These are phyloP conservation scores for Choreutis nemorana DNA, from an alignment of 2,888 invertebrate species.

Conservation along the genomic window DNA sequence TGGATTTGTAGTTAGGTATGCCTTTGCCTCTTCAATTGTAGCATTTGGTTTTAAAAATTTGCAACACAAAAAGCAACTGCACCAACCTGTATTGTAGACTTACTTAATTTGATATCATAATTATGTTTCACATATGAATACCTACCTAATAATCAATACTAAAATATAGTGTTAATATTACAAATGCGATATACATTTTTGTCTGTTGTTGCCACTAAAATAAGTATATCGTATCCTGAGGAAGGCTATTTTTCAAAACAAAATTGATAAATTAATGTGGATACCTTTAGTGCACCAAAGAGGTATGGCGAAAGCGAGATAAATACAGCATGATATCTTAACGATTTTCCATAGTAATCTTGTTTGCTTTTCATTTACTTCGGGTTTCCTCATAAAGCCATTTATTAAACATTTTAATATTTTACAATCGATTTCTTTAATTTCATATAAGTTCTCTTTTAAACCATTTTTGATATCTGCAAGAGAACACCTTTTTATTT, in stretches of 20 bases:
- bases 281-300: conserved; percentile 46
- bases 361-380: conserved; percentile 11
- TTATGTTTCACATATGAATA: too few relatives aligned
- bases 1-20: conserved; percentile 62
- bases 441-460: too few relatives aligned
- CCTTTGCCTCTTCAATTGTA: conserved; percentile 62
- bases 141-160: too few relatives aligned
- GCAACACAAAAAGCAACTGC: conserved; percentile 68
- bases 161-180: too few relatives aligned
- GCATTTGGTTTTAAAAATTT: conserved; percentile 63
- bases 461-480: too few relatives aligned
- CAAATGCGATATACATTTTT: too few relatives aligned
- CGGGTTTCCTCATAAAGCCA: conserved; percentile 13
- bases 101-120: too few relatives aligned
- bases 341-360: conserved; percentile 22
- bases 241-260: background rate
- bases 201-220: too few relatives aligned
- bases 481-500: too few relatives aligned
- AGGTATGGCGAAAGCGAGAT: conserved; percentile 33
- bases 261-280: background rate
- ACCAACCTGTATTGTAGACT: conserved; percentile 69
- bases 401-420: conserved; percentile 18
- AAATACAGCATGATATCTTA: conserved; percentile 32
- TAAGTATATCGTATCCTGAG: too few relatives aligned
- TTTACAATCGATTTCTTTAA: conserved; percentile 37